Evolutionary conservation across 2,113 vertebrate genomes (phyloP).

Genomic region (Parus major): DNA sequence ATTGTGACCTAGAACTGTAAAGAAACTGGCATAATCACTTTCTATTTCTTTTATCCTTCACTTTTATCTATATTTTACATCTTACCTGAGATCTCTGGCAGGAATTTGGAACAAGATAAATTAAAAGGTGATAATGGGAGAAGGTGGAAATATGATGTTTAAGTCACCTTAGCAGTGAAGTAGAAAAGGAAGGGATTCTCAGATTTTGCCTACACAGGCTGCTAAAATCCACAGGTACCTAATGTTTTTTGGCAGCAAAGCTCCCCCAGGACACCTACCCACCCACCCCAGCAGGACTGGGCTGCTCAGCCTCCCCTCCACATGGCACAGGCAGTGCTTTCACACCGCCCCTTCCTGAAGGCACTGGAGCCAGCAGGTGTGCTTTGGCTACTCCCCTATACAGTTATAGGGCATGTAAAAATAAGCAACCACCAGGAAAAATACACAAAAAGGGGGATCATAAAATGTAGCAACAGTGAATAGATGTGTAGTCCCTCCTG

Average conservation of each 20-base stretch:
- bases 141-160: background rate
- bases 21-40: background rate
- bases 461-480: background rate
- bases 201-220: background rate
- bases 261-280: background rate
- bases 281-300: background rate
- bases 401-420: background rate
- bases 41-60: background rate
- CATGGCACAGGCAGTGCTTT: background rate
- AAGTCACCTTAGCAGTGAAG: background rate
- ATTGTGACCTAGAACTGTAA: background rate
- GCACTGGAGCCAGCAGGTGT: rapidly evolving
- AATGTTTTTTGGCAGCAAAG: background rate
- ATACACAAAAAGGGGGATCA: background rate
- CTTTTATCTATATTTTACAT: background rate
- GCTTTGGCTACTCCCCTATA: rapidly evolving
- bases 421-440: background rate
- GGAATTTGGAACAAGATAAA: background rate
- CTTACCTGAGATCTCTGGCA: background rate
- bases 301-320: background rate
- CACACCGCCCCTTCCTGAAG: rapidly evolving
- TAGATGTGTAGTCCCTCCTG: background rate
- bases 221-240: background rate
- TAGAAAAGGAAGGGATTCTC: background rate
- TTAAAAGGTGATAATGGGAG: background rate